Percentiles rank a stretch among this genome's conserved stretches.
Conservation (phyloP, 2,888 invertebrate species). For the Hydroisotoma schaefferi region DNA sequence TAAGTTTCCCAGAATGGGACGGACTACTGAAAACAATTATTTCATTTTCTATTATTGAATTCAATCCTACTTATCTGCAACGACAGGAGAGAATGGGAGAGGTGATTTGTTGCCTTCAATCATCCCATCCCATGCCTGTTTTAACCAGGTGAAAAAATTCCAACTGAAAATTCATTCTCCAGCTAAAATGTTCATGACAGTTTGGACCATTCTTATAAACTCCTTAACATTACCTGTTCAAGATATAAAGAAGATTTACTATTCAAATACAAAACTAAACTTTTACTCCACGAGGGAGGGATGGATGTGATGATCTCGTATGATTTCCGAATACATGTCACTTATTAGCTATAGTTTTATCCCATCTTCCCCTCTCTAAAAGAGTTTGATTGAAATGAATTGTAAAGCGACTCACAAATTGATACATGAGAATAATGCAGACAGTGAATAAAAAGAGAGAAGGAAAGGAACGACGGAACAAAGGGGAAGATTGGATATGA, state of each 20-base stretch:
- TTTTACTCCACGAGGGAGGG: neutral
- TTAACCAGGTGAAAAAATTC: too few relatives aligned
- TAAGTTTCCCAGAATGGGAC: slow-evolving; percentile 10
- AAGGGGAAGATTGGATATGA: slow-evolving; percentile 17
- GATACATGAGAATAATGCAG: slow-evolving; percentile 14
- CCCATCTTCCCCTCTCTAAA: neutral
- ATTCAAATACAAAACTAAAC: too few relatives aligned
- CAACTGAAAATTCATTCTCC: neutral
- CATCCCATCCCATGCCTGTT: too few relatives aligned
- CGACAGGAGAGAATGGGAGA: slow-evolving; percentile 7
- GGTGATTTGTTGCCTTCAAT: slow-evolving; percentile 17
- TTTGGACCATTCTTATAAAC: neutral
- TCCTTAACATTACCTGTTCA: neutral
- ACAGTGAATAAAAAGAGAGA: slow-evolving; percentile 12
- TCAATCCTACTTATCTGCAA: neutral
- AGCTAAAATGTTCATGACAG: neutral
- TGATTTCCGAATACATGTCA: neutral
- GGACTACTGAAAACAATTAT: slow-evolving; percentile 11
- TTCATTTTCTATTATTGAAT: neutral
- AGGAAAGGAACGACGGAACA: slow-evolving; percentile 2
- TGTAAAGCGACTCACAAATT: slow-evolving; percentile 21
- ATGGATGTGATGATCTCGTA: neutral
- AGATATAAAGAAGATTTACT: too few relatives aligned
- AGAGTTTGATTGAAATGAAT: neutral
- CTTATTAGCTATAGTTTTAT: slow-evolving; percentile 20